Evolutionary conservation across 2,888 invertebrate species (phyloP).

Genomic region (Pachydiplax longipennis): DNA sequence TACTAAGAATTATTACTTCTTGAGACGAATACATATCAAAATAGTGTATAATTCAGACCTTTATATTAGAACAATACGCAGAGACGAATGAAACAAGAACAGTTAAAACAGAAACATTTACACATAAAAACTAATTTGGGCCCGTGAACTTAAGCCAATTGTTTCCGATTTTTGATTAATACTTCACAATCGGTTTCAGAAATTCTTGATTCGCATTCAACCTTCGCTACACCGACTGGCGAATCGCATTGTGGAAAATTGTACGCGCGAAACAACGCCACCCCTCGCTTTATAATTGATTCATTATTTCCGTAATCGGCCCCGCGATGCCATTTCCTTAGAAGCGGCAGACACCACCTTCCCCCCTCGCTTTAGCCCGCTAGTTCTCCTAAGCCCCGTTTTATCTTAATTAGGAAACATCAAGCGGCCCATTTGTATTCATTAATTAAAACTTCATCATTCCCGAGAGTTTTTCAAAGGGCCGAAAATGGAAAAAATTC

Average conservation of each 20-base stretch:
- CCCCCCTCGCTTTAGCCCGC: not conserved
- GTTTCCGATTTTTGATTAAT: no score
- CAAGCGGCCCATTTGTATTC: not conserved
- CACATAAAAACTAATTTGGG: no score
- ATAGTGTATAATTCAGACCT: no score
- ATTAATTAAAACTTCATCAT: not conserved
- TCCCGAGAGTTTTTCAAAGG: not conserved
- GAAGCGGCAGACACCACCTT: not conserved
- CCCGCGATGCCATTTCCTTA: not conserved
- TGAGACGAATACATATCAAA: no score
- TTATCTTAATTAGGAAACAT: constrained; percentile 1
- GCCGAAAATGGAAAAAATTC: not conserved
- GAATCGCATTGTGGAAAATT: not conserved
- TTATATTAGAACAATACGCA: no score
- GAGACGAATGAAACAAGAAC: no score
- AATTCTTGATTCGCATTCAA: no score
- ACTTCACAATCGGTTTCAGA: no score
- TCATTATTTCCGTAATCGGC: not conserved
- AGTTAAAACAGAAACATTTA: no score
- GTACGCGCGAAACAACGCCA: not conserved
- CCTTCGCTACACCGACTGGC: no score
- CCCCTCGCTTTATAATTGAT: not conserved
- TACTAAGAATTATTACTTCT: no score
- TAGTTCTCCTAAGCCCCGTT: not conserved
- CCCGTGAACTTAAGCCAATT: no score